Evolutionary conservation across 2,113 vertebrate species (phyloP).

Genomic region (Propithecus coquereli): DNA sequence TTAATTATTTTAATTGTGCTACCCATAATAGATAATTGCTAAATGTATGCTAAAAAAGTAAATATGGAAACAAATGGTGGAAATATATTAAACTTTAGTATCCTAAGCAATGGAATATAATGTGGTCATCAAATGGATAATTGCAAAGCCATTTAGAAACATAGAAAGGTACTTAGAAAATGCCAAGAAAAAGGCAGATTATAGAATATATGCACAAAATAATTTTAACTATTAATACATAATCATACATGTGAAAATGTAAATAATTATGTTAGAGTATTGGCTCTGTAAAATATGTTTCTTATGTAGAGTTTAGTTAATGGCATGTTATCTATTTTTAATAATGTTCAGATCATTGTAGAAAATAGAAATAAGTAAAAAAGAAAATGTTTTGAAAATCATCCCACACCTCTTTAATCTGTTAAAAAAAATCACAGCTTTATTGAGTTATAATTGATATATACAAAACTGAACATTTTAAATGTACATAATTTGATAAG

Average conservation of each 20-base stretch:
- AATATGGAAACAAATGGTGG: neutral
- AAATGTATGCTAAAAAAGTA: neutral
- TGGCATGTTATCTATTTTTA: neutral
- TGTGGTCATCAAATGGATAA: neutral
- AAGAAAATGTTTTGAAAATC: neutral
- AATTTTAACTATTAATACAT: neutral
- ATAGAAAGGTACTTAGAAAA: neutral
- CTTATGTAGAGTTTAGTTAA: conserved; percentile 2
- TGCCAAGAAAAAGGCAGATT: neutral
- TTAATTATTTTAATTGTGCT: neutral
- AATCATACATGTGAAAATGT: neutral
- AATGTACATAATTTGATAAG: neutral
- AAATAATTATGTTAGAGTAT: neutral
- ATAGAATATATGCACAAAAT: neutral
- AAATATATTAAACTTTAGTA: conserved; percentile 17
- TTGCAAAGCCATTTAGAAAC: neutral
- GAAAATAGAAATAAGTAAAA: neutral
- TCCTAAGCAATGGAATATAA: neutral
- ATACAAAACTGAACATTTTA: neutral
- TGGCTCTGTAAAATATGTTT: neutral
- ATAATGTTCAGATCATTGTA: neutral
- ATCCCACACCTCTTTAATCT: neutral
- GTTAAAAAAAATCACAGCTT: neutral
- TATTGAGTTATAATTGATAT: neutral
- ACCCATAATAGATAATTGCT: neutral